Evolutionary conservation across 1,140 invertebrate species (phyloP).

Genomic region (Chymomyza costata): DNA sequence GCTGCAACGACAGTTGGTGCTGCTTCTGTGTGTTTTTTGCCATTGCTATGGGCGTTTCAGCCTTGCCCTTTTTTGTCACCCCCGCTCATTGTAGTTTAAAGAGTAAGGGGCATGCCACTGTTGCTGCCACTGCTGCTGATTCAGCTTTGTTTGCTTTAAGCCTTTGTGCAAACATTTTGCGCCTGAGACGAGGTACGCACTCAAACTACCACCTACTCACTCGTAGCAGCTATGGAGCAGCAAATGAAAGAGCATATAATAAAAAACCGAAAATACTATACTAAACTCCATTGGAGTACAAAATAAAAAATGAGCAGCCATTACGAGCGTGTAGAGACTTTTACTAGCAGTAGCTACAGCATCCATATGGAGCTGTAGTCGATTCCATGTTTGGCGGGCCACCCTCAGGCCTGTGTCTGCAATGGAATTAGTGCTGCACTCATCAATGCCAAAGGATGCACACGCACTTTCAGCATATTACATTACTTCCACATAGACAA

Average conservation of each 20-base stretch:
- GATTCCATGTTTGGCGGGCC: constrained; percentile 31
- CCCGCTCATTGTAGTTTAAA: constrained; percentile 52
- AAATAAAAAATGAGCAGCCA: constrained; percentile 42
- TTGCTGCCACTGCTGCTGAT: constrained; percentile 51
- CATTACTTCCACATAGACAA: too few relatives aligned
- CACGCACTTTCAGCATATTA: too few relatives aligned
- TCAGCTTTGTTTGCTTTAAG: constrained; percentile 74
- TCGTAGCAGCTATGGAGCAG: constrained; percentile 16
- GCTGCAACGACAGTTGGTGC: too few relatives aligned
- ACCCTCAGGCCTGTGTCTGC: constrained; percentile 38
- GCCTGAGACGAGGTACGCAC: constrained; percentile 40
- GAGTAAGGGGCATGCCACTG: constrained; percentile 41
- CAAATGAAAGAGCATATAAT: too few relatives aligned
- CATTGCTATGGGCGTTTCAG: neutral
- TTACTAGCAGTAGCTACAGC: constrained; percentile 57
- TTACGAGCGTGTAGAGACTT: constrained; percentile 9
- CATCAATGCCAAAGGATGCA: too few relatives aligned
- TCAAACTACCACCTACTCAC: constrained; percentile 4
- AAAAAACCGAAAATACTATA: constrained; percentile 51
- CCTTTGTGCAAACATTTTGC: constrained; percentile 73
- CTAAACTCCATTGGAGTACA: constrained; percentile 38
- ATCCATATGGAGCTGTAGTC: constrained; percentile 49
- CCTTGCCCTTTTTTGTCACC: constrained; percentile 42
- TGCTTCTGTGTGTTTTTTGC: constrained; percentile 19
- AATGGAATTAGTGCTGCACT: too few relatives aligned